phyloP scores from a whole-genome alignment of 2,113 vertebrate genomes.

The Mesitornis unicolor region DNA sequence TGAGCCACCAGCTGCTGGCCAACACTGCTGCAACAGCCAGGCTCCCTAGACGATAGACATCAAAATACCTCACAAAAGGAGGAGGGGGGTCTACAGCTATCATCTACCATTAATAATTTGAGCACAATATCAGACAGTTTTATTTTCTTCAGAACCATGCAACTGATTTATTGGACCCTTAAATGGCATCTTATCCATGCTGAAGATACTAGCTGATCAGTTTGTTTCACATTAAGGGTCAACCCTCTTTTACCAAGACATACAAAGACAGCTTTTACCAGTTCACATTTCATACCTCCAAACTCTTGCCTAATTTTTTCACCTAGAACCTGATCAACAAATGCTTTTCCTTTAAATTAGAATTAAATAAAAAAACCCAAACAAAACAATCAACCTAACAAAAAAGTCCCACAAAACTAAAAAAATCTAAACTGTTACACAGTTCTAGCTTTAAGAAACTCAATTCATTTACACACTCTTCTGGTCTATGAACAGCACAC shows the following conservation, averaged over 20 bases:
- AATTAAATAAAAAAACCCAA: neutral
- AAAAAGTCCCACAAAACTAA: too few species aligned
- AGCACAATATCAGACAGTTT: neutral
- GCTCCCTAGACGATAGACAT: fast-evolving
- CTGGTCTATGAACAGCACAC: neutral
- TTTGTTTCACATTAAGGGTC: neutral
- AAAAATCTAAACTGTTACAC: neutral
- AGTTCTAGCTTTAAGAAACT: neutral
- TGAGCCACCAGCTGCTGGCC: neutral
- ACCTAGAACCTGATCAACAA: neutral
- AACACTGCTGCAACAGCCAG: neutral
- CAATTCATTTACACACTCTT: neutral
- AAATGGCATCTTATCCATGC: neutral
- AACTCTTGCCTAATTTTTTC: neutral
- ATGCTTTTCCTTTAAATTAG: neutral
- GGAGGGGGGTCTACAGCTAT: neutral
- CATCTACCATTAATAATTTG: neutral
- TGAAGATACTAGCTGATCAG: neutral
- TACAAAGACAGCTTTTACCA: neutral
- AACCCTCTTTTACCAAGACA: neutral
- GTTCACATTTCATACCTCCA: neutral
- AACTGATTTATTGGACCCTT: neutral
- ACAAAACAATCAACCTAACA: too few species aligned
- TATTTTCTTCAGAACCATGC: neutral
- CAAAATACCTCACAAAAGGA: neutral